A percentile compares a stretch with the other conserved stretches of the same genome.
phyloP scores from a whole-genome alignment of 2,888 invertebrate species.

The Alitta virens region DNA sequence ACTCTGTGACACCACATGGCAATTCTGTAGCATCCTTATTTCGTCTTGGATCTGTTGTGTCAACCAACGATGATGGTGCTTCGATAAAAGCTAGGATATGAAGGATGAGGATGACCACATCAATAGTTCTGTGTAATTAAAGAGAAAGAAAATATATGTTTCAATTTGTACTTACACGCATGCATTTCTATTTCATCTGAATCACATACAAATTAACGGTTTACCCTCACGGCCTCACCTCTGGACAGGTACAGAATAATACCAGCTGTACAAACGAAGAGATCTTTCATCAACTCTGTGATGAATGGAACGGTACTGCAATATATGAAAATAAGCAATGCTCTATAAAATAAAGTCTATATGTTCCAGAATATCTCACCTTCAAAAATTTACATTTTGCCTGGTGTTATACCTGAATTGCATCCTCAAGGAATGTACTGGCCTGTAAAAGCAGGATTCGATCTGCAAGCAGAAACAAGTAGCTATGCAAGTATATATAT shows the following conservation, averaged over 20 bases:
- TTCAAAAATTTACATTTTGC: not conserved
- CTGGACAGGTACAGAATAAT: constrained; percentile 38
- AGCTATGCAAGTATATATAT: too few relatives aligned
- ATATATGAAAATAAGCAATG: constrained; percentile 2
- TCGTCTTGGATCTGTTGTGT: constrained; percentile 44
- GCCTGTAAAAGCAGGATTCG: constrained; percentile 37
- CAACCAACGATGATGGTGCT: constrained; percentile 48
- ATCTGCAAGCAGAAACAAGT: not conserved
- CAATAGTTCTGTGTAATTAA: constrained; percentile 41
- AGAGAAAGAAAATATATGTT: constrained; percentile 8
- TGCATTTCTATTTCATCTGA: too few relatives aligned
- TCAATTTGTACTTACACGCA: not conserved
- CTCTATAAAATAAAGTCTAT: too few relatives aligned
- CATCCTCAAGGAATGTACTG: constrained; percentile 50
- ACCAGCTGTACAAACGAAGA: constrained; percentile 43
- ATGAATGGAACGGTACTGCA: constrained; percentile 49
- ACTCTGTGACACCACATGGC: constrained; percentile 47
- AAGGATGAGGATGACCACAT: constrained; percentile 41
- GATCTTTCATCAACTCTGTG: constrained; percentile 45
- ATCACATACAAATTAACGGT: too few relatives aligned
- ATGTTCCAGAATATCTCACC: not conserved
- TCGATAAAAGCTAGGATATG: constrained; percentile 52
- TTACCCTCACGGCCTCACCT: constrained; percentile 29
- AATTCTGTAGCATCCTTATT: constrained; percentile 27
- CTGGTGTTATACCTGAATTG: constrained; percentile 34